Percentiles rank a stretch among this genome's conserved stretches.
phyloP scores from a whole-genome alignment of 2,113 vertebrate genomes.

The Nothocercus nigrocapillus region DNA sequence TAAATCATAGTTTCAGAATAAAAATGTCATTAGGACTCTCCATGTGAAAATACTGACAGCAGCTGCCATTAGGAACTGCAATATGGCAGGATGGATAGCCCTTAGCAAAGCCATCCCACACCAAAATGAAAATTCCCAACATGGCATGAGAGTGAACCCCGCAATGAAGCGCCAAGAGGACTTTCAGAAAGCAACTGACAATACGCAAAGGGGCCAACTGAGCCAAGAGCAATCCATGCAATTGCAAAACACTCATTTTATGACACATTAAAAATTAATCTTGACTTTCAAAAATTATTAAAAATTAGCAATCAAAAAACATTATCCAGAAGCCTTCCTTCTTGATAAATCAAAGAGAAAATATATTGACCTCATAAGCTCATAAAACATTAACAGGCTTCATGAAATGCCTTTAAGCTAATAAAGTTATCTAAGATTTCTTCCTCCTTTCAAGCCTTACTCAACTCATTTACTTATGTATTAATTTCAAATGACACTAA shows the following conservation, averaged over 20 bases:
- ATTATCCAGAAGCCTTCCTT: neutral
- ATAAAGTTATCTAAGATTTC: neutral
- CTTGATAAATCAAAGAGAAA: neutral
- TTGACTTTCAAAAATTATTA: neutral
- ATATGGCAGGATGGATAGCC: neutral
- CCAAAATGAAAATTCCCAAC: neutral
- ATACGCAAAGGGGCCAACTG: neutral
- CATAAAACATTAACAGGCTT: neutral
- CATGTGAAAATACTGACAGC: neutral
- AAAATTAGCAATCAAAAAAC: neutral
- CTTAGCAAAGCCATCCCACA: neutral
- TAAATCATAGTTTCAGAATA: neutral
- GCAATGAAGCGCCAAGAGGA: neutral
- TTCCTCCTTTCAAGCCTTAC: neutral
- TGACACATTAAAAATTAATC: neutral
- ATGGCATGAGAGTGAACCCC: neutral
- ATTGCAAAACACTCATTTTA: neutral
- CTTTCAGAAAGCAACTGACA: neutral
- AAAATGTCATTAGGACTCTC: neutral
- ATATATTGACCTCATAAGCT: neutral
- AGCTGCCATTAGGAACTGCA: neutral
- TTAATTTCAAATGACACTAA: neutral
- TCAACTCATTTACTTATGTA: neutral
- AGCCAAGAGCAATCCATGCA: neutral
- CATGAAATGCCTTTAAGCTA: neutral